Conservation (phyloP, 2,113 vertebrate species). For the Tachysurus vachellii region DNA sequence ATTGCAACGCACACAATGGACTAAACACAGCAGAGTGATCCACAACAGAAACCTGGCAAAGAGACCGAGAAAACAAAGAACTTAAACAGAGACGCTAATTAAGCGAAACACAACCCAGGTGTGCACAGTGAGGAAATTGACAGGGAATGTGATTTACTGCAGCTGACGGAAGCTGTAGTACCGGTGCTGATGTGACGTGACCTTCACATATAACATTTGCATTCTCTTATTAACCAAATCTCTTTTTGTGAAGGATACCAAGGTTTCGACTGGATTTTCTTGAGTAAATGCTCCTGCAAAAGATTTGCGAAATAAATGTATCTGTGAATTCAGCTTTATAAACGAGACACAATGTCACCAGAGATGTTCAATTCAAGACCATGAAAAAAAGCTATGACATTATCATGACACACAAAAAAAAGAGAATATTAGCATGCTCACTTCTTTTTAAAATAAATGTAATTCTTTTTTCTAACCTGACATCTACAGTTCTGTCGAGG, state of each 20-base stretch:
- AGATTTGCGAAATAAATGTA: neutral
- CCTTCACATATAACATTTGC: neutral
- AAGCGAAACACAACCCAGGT: neutral
- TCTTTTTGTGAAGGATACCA: no score
- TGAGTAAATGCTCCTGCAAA: neutral
- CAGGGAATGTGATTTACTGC: neutral
- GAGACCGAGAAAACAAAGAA: no score
- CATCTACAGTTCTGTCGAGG: neutral
- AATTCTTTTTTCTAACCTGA: neutral
- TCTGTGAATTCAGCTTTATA: neutral
- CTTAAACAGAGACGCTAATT: neutral
- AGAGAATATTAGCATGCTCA: neutral
- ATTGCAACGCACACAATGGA: neutral
- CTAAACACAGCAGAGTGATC: neutral
- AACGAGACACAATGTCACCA: neutral
- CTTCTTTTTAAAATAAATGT: neutral
- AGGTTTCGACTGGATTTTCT: neutral
- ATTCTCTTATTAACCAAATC: neutral
- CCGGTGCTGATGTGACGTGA: neutral
- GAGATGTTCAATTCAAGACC: neutral
- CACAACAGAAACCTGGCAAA: no score
- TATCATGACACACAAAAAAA: neutral
- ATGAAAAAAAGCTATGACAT: neutral
- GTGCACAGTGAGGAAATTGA: neutral
- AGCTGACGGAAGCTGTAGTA: neutral